Base-by-base conservation (phyloP, 2,113 vertebrate species). In the Smithornis capensis region DNA sequence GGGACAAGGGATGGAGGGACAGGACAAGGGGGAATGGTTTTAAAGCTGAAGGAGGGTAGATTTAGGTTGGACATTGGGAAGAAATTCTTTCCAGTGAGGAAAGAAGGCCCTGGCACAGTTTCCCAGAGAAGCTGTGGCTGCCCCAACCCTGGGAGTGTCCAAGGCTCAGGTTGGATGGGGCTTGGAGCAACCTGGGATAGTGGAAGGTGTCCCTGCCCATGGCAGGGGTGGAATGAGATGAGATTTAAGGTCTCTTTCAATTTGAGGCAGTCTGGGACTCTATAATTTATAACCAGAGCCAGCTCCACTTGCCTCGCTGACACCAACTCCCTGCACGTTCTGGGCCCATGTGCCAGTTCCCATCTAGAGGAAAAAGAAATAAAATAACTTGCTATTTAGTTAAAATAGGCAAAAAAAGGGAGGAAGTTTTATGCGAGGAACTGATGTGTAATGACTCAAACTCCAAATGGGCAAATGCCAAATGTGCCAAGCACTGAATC, bases 41-140 rank as follows among this genome's bases (percentile, higher is more conserved):
- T 19, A 37, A n/a, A 59, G 63, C 0, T 74, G 69, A 18, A 59
- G 63, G 40, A 64, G 29, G 64, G 47, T 56, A 70, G 40, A 28
- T 13, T 0, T 29, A 4, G 24, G 17, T 78, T 40, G 49, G 49
- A 49, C 1, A 5, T 12, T 64, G 57, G 85, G 40, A 0, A 19
- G 29, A 16, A 55, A 71, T 71, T 35, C 3, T 9, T 56, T 7
- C 10, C 57, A 71, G 74, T 1, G 0, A 78, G 56, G 38, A 38
- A 75, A n/a, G 28, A 1, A 70, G 65, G 40, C 7, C 62, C 67
- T 71, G 67, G 65, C 65, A 55, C 65, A 79, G 65, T 42, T 56
- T 65, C 35, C 49, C 67, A 73, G 67, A 80, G 57, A 1, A 88
- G 85, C 67, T 80, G 67, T 1, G 76, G 57, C 76, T 80, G 67